phyloP scores from a whole-genome alignment of 2,888 invertebrate genomes.

The Parapristionchus giblindavisi region DNA sequence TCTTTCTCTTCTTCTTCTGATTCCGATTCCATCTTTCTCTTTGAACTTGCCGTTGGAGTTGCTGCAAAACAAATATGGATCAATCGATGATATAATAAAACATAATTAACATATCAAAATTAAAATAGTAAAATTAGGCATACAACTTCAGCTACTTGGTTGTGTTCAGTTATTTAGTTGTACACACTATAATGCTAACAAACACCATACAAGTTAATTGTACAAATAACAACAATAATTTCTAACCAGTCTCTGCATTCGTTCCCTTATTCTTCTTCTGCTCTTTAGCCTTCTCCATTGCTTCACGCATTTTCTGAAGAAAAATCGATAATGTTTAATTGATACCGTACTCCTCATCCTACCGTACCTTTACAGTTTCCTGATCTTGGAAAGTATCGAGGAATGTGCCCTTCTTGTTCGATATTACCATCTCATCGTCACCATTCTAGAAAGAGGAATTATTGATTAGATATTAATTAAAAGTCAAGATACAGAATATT shows the following conservation, averaged over 20 bases:
- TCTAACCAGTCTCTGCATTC: not conserved
- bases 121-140: not conserved
- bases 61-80: too few relatives aligned
- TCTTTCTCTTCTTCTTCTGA: constrained; percentile 41
- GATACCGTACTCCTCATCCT: not conserved
- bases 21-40: constrained; percentile 60
- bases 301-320: constrained; percentile 77
- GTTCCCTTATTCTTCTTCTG: constrained; percentile 39
- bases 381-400: constrained; percentile 52
- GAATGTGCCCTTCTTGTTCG: constrained; percentile 57
- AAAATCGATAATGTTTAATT: not conserved
- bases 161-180: too few relatives aligned
- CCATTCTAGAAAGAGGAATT: not conserved
- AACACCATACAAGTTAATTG: not conserved
- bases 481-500: not conserved
- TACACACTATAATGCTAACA: too few relatives aligned
- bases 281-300: constrained; percentile 74
- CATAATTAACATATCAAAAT: not conserved
- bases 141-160: too few relatives aligned
- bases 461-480: constrained; percentile 35
- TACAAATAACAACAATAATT: not conserved
- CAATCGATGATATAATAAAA: not conserved
- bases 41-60: too few relatives aligned
- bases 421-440: constrained; percentile 45
- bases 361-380: constrained; percentile 46